Evolutionary conservation across 2,888 invertebrate genomes (phyloP).

Genomic region (Hedychridium roseum): DNA sequence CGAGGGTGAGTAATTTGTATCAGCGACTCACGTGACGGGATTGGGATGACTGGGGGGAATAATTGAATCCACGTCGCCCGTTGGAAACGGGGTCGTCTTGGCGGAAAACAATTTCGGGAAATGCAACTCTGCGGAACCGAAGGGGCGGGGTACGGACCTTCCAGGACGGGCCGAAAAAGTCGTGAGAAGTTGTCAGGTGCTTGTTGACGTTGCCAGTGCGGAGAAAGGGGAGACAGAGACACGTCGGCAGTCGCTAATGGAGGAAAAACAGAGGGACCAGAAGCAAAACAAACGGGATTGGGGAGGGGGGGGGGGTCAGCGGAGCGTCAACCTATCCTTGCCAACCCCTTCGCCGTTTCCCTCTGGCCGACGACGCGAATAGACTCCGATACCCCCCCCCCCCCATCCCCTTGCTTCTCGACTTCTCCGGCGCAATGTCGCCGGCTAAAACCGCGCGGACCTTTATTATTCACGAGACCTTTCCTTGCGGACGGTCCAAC

Average conservation of each 20-base stretch:
- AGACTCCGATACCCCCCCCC: too few species aligned
- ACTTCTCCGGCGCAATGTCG: constrained; percentile 16
- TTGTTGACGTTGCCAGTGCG: constrained; percentile 37
- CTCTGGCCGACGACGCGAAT: too few species aligned
- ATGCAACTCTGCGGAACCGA: too few species aligned
- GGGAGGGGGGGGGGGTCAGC: constrained; percentile 29
- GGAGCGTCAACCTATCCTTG: constrained; percentile 15
- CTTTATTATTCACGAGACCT: too few species aligned
- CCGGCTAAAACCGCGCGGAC: too few species aligned
- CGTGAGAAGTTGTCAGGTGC: constrained; percentile 43
- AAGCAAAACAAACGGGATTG: constrained; percentile 42
- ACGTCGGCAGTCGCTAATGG: constrained; percentile 45
- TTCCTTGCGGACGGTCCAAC: too few species aligned
- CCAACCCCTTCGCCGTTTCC: constrained; percentile 1
- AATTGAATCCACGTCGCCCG: neutral
- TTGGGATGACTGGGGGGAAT: too few species aligned
- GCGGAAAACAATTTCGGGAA: too few species aligned
- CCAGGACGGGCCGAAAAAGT: constrained; percentile 22
- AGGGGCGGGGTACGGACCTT: too few species aligned
- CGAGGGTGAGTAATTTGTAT: too few species aligned
- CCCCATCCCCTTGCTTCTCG: constrained; percentile 14
- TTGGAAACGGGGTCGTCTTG: neutral
- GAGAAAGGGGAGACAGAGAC: constrained; percentile 2
- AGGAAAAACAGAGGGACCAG: constrained; percentile 48
- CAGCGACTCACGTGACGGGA: too few species aligned